Percentiles rank a stretch among this genome's conserved stretches.
phyloP scores from a whole-genome alignment of 2,113 vertebrate genomes.

The Pseudorasbora parva region DNA sequence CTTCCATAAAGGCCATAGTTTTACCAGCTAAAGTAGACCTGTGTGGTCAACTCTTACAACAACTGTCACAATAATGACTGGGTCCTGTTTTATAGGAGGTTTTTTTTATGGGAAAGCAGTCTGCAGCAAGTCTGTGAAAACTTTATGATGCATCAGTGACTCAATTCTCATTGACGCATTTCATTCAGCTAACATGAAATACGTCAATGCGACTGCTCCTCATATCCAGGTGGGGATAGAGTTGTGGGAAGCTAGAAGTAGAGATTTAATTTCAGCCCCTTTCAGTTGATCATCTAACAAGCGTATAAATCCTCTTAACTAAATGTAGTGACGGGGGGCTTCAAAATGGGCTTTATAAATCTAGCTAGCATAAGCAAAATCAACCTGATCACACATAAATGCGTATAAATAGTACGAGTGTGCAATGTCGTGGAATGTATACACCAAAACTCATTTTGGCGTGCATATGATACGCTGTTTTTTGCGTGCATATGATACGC shows the following conservation, averaged over 20 bases:
- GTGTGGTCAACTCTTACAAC: not conserved
- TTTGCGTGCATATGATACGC: too few species aligned
- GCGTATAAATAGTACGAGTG: too few species aligned
- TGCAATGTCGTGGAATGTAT: too few species aligned
- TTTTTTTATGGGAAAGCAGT: not conserved
- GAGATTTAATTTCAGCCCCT: not conserved
- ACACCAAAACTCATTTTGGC: too few species aligned
- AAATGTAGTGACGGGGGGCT: not conserved
- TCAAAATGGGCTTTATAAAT: not conserved
- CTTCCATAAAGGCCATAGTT: not conserved
- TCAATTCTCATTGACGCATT: conserved; percentile 34
- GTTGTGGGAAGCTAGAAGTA: too few species aligned
- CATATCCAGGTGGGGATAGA: conserved; percentile 9
- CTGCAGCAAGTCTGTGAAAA: not conserved
- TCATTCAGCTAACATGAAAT: not conserved
- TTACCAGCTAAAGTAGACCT: not conserved
- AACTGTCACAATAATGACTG: conserved; percentile 1
- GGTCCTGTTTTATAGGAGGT: not conserved
- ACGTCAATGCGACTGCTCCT: not conserved
- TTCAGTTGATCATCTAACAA: not conserved
- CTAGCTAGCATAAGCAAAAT: not conserved
- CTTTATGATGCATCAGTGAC: conserved; percentile 10
- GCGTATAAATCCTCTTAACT: not conserved
- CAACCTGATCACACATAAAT: too few species aligned
- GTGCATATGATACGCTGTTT: too few species aligned